Evolutionary conservation across 2,888 invertebrate species (phyloP), one percentile per base, ranked within the genome.

Genomic region (Heliothis peltigera): DNA sequence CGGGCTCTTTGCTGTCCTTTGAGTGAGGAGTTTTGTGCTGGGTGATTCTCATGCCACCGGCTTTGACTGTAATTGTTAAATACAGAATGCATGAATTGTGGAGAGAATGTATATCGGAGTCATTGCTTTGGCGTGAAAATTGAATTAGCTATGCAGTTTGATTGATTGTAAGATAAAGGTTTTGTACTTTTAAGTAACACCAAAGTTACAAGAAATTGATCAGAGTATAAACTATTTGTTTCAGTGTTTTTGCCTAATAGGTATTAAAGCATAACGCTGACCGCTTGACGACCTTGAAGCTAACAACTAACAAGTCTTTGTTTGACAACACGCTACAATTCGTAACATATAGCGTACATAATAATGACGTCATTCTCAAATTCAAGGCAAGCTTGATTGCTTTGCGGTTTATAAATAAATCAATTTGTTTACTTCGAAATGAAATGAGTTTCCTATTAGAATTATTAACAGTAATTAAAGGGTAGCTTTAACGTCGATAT

Each of bases 31-130:
- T 92, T 91, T 98, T 98, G 87, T 98, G 97, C 85, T 98, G 98
- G 15, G 98, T 98, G 84, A 98, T 98, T 79, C 98, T 96, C 98
- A 98, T 98, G 2, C 98, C 98, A 55, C 98, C 98, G 63, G 98
- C 98, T 95, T 98, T 98, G 3, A 98, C 98, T 98, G 91, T 56
- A 58, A 66, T 46, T 22, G n/a, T 18, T 52, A 49, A 32, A 32
- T 32, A 32, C 54, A 0, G 22, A 32, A 7, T 6, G 28, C 32
- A 7, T 6, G 25, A n/a, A 54, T 22, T 6, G 35, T 28, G 15
- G 44, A 19, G 15, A 25, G 8, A 35, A 21, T 4, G 21, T n/a
- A 15, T 44, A 54, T 12, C 5, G 0, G 2, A 32, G 3, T 47
- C 0, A 0, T 5, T 21, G 17, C 4, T 2, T 7, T 1, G 15